Conservation (phyloP, 2,888 invertebrate species). For the Hirtodrosophila trivittata region DNA sequence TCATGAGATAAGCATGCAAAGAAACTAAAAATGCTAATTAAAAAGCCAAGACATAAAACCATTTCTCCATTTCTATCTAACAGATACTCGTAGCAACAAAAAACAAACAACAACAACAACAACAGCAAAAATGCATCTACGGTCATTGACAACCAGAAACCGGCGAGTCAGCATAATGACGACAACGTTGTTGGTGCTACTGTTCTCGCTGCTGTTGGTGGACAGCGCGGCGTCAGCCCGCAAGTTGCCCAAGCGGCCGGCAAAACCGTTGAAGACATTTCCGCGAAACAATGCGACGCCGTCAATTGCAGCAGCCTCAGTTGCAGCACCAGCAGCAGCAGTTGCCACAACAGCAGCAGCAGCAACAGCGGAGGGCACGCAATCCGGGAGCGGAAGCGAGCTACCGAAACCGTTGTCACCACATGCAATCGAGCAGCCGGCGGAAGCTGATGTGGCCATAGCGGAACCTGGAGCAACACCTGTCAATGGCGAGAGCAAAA, state of each 20-base stretch:
- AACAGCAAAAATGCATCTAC: slow-evolving; percentile 56
- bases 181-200: slow-evolving; percentile 50
- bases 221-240: slow-evolving; percentile 80
- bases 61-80: slow-evolving; percentile 44
- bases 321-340: slow-evolving; percentile 19
- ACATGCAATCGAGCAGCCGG: slow-evolving; percentile 66
- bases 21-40: slow-evolving; percentile 71
- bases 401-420: slow-evolving; percentile 81
- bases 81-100: slow-evolving; percentile 16
- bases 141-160: slow-evolving; percentile 69
- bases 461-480: slow-evolving; percentile 50
- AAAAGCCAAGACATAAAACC: slow-evolving; percentile 67
- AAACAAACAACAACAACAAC: slow-evolving; percentile 19
- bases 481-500: slow-evolving; percentile 68
- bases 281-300: slow-evolving; percentile 83
- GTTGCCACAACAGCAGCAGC: slow-evolving; percentile 8
- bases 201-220: slow-evolving; percentile 60
- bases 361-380: slow-evolving; percentile 42
- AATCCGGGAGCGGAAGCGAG: slow-evolving; percentile 74
- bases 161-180: slow-evolving; percentile 69
- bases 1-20: slow-evolving; percentile 72
- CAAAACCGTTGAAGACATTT: slow-evolving; percentile 83
- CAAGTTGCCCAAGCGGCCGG: slow-evolving; percentile 81
- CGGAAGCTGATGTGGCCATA: slow-evolving; percentile 63
- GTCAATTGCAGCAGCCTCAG: slow-evolving; percentile 62